These are phyloP conservation scores for Malurus cyaneus DNA, from an alignment of 2,113 vertebrate genomes.

Conservation along the genomic window DNA sequence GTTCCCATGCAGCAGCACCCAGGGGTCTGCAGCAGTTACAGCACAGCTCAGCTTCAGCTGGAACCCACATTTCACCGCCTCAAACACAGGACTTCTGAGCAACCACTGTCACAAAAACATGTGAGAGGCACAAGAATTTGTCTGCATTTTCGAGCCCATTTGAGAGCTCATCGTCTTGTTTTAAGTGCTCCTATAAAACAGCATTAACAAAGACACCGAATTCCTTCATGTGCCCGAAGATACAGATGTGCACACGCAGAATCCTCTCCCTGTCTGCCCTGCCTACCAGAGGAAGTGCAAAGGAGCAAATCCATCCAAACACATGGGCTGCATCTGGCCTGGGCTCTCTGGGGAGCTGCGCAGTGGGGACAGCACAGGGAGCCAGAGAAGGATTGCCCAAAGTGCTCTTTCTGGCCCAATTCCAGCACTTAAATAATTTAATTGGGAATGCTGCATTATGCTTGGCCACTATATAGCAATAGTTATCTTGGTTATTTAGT, in stretches of 20 bases:
- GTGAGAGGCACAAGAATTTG: not conserved
- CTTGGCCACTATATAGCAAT: not conserved
- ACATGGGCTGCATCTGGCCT: not conserved
- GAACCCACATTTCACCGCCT: not conserved
- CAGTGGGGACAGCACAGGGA: not conserved
- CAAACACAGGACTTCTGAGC: not conserved
- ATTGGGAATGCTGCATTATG: not conserved
- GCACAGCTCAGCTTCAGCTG: not conserved
- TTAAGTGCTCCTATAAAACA: not conserved
- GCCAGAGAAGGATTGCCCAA: not conserved
- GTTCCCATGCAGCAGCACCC: not conserved
- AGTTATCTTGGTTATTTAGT: not conserved
- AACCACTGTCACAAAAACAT: not conserved
- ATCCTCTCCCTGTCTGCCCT: not conserved
- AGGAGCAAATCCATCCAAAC: not conserved
- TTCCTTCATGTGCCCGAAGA: not conserved
- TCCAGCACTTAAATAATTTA: not conserved
- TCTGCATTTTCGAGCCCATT: not conserved
- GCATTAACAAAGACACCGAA: not conserved
- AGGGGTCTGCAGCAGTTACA: not conserved
- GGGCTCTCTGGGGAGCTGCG: not conserved
- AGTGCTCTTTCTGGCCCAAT: not conserved
- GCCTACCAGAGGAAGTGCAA: not conserved
- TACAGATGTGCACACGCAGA: not conserved
- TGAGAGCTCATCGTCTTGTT: not conserved